phyloP scores from a whole-genome alignment of 2,888 invertebrate genomes.

The Ormyrus labotus region DNA sequence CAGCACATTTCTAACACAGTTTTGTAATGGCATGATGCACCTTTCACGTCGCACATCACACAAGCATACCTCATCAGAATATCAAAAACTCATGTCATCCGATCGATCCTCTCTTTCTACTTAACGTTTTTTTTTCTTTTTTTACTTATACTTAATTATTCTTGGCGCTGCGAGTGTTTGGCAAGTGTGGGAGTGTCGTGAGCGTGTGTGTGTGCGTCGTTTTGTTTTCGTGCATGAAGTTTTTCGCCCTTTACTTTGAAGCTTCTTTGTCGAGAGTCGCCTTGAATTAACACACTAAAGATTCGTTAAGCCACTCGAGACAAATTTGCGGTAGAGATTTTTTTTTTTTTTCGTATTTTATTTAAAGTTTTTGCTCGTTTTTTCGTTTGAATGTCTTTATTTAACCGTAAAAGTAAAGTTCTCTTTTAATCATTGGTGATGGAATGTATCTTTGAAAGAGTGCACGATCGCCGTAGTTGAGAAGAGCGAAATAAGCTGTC shows the following conservation, averaged over 20 bases:
- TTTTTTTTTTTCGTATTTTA: conserved; percentile 54
- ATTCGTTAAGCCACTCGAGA: not conserved
- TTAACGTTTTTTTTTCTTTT: conserved; percentile 27
- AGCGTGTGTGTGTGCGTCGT: not conserved
- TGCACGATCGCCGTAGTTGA: conserved; percentile 56
- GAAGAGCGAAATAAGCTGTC: conserved; percentile 57
- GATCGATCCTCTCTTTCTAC: conserved; percentile 51
- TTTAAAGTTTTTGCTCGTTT: conserved; percentile 9
- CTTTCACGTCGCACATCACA: conserved; percentile 49
- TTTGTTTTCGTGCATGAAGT: conserved; percentile 35
- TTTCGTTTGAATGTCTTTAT: conserved; percentile 21
- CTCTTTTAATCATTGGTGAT: conserved; percentile 64
- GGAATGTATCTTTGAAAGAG: conserved; percentile 65
- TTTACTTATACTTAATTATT: conserved; percentile 49
- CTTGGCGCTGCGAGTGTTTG: conserved; percentile 59
- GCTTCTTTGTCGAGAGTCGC: conserved; percentile 3
- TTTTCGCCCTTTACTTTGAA: conserved; percentile 30
- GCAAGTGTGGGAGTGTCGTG: conserved; percentile 56
- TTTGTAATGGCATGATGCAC: conserved; percentile 66
- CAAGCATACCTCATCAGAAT: conserved; percentile 6
- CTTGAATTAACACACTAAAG: not conserved
- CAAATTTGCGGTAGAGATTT: conserved; percentile 25
- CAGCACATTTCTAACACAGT: conserved; percentile 58
- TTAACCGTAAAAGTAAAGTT: conserved; percentile 53
- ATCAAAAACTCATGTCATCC: conserved; percentile 44